Percentiles rank a stretch among this genome's conserved stretches.
These are phyloP conservation scores for Drosophila koepferae DNA, from an alignment of 2,888 invertebrate genomes.

Conservation along the genomic window DNA sequence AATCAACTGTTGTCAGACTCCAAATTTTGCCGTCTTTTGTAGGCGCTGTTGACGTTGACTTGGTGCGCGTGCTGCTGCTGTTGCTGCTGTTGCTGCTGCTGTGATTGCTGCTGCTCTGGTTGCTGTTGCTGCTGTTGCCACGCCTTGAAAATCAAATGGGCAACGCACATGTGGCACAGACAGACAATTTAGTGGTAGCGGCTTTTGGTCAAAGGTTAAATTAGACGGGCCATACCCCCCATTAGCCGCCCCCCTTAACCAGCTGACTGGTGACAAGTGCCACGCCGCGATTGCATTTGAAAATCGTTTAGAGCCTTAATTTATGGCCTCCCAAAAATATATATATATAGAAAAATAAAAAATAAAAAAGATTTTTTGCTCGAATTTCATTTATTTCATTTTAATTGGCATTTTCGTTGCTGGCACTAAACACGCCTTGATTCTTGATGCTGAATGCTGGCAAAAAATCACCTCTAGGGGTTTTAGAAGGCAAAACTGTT, in stretches of 20 bases:
- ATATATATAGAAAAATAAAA: conserved; percentile 17
- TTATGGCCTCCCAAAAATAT: conserved; percentile 53
- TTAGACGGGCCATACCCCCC: conserved; percentile 58
- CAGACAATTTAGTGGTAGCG: conserved; percentile 64
- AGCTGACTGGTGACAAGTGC: conserved; percentile 75
- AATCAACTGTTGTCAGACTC: conserved; percentile 1
- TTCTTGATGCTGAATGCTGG: conserved; percentile 41
- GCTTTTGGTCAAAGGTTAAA: conserved; percentile 80
- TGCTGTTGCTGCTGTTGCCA: conserved; percentile 60
- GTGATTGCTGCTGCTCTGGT: conserved; percentile 47
- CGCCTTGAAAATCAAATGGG: conserved; percentile 53
- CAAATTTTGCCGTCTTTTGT: conserved; percentile 9
- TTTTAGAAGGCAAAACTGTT: background rate
- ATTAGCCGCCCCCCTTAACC: background rate
- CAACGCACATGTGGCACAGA: conserved; percentile 61
- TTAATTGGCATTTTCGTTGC: conserved; percentile 69
- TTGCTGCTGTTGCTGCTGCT: conserved; percentile 10
- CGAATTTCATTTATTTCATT: conserved; percentile 69
- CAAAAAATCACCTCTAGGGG: conserved; percentile 1
- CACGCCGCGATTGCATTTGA: conserved; percentile 56
- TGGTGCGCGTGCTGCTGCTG: conserved; percentile 67
- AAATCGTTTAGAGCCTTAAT: conserved; percentile 76
- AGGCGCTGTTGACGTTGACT: conserved; percentile 58
- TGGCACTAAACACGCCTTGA: conserved; percentile 69
- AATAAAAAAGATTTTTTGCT: conserved; percentile 35